Conservation (phyloP, 1,140 invertebrate genomes). For the Bathynomus jamesi region DNA sequence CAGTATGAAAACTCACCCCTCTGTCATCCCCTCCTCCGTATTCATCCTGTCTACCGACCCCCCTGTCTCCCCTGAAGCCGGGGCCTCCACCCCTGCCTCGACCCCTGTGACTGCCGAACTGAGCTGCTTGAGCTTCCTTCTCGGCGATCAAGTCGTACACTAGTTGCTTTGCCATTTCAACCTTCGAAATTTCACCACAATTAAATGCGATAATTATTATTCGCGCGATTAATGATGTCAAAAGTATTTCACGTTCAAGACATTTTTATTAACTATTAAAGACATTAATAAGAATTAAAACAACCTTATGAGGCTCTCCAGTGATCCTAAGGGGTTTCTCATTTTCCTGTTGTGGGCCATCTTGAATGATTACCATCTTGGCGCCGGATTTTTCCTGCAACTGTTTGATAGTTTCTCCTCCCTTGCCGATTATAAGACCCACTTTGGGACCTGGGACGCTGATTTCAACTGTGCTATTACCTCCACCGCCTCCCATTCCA, state of each 20-base stretch:
- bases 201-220: no score
- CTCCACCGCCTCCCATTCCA: slow-evolving; percentile 42
- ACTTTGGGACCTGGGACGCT: slow-evolving; percentile 96
- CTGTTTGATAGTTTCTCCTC: slow-evolving; percentile 95
- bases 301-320: slow-evolving; percentile 88
- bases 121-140: slow-evolving; percentile 64
- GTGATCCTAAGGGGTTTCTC: slow-evolving; percentile 86
- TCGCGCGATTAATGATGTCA: no score
- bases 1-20: no score
- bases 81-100: slow-evolving; percentile 37
- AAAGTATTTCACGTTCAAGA: no score
- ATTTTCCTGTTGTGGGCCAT: slow-evolving; percentile 70
- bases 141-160: slow-evolving; percentile 85
- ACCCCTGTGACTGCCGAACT: slow-evolving; percentile 35
- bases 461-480: slow-evolving; percentile 64
- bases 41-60: slow-evolving; percentile 43
- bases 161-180: slow-evolving; percentile 73
- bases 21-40: slow-evolving; percentile 35
- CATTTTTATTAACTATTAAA: not conserved
- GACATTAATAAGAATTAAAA: not conserved
- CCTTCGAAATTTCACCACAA: no score
- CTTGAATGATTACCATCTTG: slow-evolving; percentile 98
- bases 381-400: slow-evolving; percentile 93
- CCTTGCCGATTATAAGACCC: slow-evolving; percentile 89
- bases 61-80: slow-evolving; percentile 46